These are phyloP conservation scores for Arizona elegans DNA, from an alignment of 2,113 vertebrate species.

Conservation along the genomic window DNA sequence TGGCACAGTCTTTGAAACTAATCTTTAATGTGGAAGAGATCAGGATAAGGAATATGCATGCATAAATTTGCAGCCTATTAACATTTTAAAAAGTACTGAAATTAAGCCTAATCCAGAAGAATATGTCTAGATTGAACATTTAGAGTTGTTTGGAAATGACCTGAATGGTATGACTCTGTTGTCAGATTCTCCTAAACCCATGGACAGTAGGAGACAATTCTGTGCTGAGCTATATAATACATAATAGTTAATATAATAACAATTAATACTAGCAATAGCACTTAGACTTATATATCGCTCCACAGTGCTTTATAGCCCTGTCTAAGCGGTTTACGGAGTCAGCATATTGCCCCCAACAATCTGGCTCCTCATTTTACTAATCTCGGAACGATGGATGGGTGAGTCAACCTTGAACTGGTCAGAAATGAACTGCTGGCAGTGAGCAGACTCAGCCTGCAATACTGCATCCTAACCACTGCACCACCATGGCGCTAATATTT, in stretches of 20 bases:
- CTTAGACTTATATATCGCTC: too few relatives aligned
- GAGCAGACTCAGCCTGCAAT: too few relatives aligned
- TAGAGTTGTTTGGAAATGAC: neutral
- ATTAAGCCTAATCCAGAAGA: neutral
- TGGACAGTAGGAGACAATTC: neutral
- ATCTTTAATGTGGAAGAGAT: slow-evolving; percentile 58
- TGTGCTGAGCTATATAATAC: neutral
- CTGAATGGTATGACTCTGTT: neutral
- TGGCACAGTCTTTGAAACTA: slow-evolving; percentile 56
- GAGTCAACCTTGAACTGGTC: too few relatives aligned
- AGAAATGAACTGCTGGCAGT: too few relatives aligned
- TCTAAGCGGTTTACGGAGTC: too few relatives aligned
- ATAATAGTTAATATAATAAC: neutral
- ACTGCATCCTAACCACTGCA: too few relatives aligned
- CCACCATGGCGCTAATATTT: neutral
- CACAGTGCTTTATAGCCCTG: too few relatives aligned
- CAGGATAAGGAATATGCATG: neutral
- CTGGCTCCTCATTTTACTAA: too few relatives aligned
- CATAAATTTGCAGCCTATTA: slow-evolving; percentile 10
- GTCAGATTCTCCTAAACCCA: neutral
- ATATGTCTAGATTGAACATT: neutral
- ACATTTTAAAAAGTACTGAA: too few relatives aligned
- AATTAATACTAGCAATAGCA: too few relatives aligned
- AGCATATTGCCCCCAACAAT: too few relatives aligned
- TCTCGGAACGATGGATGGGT: too few relatives aligned